Evolutionary conservation across 1,140 invertebrate genomes (phyloP), one percentile per base, ranked within the genome.

Genomic region (Aphidius gifuensis): DNA sequence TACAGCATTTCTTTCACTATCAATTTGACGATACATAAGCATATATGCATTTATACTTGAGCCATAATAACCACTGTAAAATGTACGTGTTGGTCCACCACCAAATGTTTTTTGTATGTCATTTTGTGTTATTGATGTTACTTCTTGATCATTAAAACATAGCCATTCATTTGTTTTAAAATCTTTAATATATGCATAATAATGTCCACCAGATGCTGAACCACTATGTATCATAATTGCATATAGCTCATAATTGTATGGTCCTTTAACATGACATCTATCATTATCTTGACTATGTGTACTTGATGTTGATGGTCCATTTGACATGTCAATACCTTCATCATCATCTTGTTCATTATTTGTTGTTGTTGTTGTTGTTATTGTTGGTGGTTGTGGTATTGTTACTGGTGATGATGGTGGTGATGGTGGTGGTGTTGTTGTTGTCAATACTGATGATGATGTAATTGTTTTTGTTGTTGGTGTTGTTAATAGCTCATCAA

Each of bases 221-320:
- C 94, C 94, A 43, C 92, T 93, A 80, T 97, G 94, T 58, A 96
- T 92, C 92, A 96, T 94, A 45, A 96, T 93, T 9, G 92, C 92
- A 74, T 94, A 96, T 11, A 97, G 79, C 75, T 97, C 92, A 78
- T 96, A 97, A 9, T 88, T 77, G 74, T 92, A 92, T 2, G 89
- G 90, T 11, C 92, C 92, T 67, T 81, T 70, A 69, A 77, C 71
- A 55, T 72, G 74, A 66, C 68, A 72, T 74, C 85, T 81, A 69
- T 85, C 77, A 73, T 84, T 82, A 57, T 83, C 76, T 58, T 79
- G 71, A 71, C 77, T 77, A 51, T 73, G 67, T 43, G 56, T 58
- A n/a, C 64, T 76, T 3, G 73, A 75, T 5, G 74, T 72, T 4
- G 76, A 74, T 6, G 72, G 68, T 16, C 72, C 76, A 57, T 78